Evolutionary conservation across 2,113 vertebrate genomes (phyloP).

Genomic region (Poecilia latipinna): DNA sequence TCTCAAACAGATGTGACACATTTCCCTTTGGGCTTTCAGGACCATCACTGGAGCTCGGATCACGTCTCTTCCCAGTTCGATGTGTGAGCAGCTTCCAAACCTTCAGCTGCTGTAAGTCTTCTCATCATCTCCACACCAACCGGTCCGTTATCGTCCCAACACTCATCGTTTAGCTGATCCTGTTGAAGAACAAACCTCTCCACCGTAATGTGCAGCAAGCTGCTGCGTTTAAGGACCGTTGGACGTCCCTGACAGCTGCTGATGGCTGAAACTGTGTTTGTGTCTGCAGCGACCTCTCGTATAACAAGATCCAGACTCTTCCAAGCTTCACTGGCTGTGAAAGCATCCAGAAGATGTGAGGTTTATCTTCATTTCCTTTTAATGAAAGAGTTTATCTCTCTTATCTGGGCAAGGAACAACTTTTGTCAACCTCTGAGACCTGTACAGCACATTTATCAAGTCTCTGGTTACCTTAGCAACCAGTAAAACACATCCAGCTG

Average conservation of each 20-base stretch:
- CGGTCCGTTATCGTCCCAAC: no score
- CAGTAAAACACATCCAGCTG: constrained; percentile 50
- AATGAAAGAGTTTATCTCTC: neutral
- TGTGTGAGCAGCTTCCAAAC: constrained; percentile 90
- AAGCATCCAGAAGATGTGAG: constrained; percentile 91
- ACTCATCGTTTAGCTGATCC: neutral
- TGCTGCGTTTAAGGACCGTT: constrained; percentile 24
- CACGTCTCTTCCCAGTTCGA: constrained; percentile 83
- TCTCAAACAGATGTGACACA: neutral
- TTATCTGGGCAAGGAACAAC: neutral
- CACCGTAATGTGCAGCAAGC: neutral
- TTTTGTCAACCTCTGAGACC: neutral
- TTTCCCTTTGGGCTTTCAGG: constrained; percentile 66
- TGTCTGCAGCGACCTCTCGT: constrained; percentile 89
- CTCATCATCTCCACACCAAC: neutral
- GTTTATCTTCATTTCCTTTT: constrained; percentile 4
- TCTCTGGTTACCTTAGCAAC: constrained; percentile 20
- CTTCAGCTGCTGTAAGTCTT: constrained; percentile 92
- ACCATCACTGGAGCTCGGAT: constrained; percentile 92
- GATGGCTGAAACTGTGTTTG: constrained; percentile 18
- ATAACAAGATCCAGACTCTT: constrained; percentile 87
- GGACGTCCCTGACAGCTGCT: constrained; percentile 12
- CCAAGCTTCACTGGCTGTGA: constrained; percentile 88
- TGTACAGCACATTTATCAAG: constrained; percentile 1
- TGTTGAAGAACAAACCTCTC: neutral